Evolutionary conservation across 2,888 invertebrate genomes (phyloP).

Genomic region (Argynnis bischoffii): DNA sequence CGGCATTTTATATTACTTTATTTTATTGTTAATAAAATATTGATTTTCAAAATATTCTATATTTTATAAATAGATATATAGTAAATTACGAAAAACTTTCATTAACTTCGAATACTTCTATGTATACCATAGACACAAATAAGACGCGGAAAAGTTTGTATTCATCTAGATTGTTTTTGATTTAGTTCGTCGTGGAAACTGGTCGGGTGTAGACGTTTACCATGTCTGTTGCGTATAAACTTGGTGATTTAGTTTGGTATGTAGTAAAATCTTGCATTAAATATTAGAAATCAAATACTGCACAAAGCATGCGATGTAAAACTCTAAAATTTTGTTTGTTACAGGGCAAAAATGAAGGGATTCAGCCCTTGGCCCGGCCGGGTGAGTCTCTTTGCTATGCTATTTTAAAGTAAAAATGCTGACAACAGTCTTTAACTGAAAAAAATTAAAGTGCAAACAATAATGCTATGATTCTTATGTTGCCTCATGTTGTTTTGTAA

Average conservation of each 20-base stretch:
- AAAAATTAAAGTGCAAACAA: slow-evolving; percentile 2
- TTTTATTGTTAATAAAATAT: too few relatives aligned
- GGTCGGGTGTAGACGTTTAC: slow-evolving; percentile 53
- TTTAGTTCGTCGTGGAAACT: slow-evolving; percentile 76
- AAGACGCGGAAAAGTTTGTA: slow-evolving; percentile 49
- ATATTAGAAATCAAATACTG: slow-evolving; percentile 41
- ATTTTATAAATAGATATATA: too few relatives aligned
- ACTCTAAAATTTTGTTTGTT: slow-evolving; percentile 57
- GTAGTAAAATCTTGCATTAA: slow-evolving; percentile 49
- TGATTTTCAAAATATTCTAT: too few relatives aligned
- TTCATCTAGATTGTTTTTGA: slow-evolving; percentile 50
- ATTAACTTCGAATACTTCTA: background rate
- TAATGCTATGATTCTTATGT: background rate
- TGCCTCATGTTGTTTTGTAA: slow-evolving; percentile 1
- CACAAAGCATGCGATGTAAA: slow-evolving; percentile 17
- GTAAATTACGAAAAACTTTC: too few relatives aligned
- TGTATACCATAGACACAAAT: slow-evolving; percentile 52
- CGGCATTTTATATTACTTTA: too few relatives aligned
- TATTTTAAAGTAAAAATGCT: slow-evolving; percentile 40
- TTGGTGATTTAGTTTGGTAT: slow-evolving; percentile 82
- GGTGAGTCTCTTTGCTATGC: slow-evolving; percentile 86
- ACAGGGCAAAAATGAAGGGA: slow-evolving; percentile 99
- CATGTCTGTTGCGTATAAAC: slow-evolving; percentile 75
- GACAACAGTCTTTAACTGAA: slow-evolving; percentile 10
- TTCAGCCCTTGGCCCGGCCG: slow-evolving; percentile 98